Base-by-base conservation (phyloP, 2,797 vertebrate species). In the Coracias cyanogaster region DNA sequence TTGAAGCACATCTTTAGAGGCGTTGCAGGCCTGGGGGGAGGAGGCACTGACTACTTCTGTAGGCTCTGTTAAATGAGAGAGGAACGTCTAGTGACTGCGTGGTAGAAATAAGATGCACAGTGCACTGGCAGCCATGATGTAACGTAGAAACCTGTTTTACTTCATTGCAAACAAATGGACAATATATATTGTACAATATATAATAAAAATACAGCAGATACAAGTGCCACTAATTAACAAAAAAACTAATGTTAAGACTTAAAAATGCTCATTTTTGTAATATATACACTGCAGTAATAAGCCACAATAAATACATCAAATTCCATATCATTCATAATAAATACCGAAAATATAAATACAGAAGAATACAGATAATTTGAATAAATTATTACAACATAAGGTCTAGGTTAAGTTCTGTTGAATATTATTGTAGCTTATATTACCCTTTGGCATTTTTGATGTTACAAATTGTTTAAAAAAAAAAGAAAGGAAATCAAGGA, bases 291-390 rank as follows among this genome's bases (percentile, higher is more conserved):
- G 98, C 98, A 97, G 97, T 98, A 98, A 97, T 98, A 99, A 99
- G 99, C 98, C 98, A 99, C 99, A 99, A 99, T 99, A 99, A 99
- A 99, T 99, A 99, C 99, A 99, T 98, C 96, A 99, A 99, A 99
- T 97, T 98, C 98, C 98, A 98, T 98, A 98, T 99, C 98, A 99
- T 99, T 99, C 98, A 98, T 98, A 99, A 99, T 99, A 99, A 99
- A 99, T 99, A 99, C 98, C 35, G 97, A 98, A 98, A 99, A 98
- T 98, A 98, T 98, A 98, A 99, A 98, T 98, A 99, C 98, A 98
- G 98, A 97, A 98, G 97, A 98, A 97, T 98, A 98, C 96, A 97
- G 96, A 97, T 98, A 98, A 96, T 98, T 96, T 96, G 96, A 98
- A 98, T 97, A 98, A 98, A 98, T 98, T 97, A 98, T 98, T 98